Evolutionary conservation across 2,113 vertebrate species (phyloP).

Genomic region (Marmota monax): DNA sequence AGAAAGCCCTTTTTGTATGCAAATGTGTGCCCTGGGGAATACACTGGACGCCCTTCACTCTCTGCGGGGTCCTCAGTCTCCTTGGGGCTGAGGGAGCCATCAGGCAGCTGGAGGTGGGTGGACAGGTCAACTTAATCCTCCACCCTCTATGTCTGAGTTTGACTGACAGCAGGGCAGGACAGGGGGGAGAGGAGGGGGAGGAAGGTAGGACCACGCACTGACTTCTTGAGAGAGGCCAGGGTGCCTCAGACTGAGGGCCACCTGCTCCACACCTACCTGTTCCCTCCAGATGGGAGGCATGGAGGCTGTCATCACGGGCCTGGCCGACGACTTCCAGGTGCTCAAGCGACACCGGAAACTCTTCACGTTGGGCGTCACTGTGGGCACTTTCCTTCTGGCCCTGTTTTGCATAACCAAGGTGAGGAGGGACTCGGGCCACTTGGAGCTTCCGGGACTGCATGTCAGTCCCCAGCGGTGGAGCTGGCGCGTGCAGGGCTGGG

Average conservation of each 20-base stretch:
- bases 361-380: slow-evolving; percentile 94
- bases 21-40: fast-evolving
- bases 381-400: slow-evolving; percentile 95
- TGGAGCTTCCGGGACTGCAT: background rate
- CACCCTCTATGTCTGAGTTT: background rate
- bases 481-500: background rate
- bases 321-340: slow-evolving; percentile 96
- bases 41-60: fast-evolving
- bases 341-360: slow-evolving; percentile 96
- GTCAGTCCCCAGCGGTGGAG: background rate
- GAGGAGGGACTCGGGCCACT: slow-evolving; percentile 79
- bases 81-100: background rate
- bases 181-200: background rate
- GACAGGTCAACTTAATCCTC: background rate
- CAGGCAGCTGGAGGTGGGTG: background rate
- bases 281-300: slow-evolving; percentile 97
- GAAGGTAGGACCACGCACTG: background rate
- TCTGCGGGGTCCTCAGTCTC: background rate
- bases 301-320: slow-evolving; percentile 98
- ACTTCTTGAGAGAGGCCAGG: background rate
- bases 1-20: background rate
- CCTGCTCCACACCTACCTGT: slow-evolving; percentile 20
- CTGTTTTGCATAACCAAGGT: slow-evolving; percentile 97
- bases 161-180: background rate
- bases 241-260: fast-evolving